Conservation (phyloP, 2,113 vertebrate species). For the Mormyrus iriodes region DNA sequence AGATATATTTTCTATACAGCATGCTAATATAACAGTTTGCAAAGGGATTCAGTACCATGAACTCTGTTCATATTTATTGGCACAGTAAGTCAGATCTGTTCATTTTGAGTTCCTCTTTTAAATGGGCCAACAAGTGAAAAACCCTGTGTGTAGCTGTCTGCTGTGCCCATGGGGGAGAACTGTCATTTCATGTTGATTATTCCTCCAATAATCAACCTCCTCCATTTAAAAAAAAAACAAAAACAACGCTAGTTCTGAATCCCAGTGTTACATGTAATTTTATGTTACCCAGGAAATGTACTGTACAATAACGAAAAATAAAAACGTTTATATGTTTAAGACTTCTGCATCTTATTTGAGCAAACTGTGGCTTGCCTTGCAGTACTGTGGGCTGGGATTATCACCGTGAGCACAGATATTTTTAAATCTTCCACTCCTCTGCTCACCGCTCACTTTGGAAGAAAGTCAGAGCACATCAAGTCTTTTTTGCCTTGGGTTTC, state of each 20-base stretch:
- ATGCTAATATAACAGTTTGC: background rate
- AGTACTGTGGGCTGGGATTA: conserved; percentile 8
- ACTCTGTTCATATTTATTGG: conserved; percentile 1
- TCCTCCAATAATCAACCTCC: background rate
- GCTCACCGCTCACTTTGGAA: conserved; percentile 25
- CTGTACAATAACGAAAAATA: background rate
- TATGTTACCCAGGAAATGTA: background rate
- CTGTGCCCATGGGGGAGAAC: background rate
- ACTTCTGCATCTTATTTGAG: background rate
- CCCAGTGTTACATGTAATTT: background rate
- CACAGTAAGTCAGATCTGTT: background rate
- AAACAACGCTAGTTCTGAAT: background rate
- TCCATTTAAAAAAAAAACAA: background rate
- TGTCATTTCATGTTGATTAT: background rate
- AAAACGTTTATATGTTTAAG: background rate
- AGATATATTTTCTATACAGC: background rate
- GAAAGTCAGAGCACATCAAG: conserved; percentile 36
- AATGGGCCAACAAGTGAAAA: background rate
- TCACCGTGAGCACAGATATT: conserved; percentile 17
- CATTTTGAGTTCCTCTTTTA: background rate
- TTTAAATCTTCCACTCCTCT: conserved; percentile 18
- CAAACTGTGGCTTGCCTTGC: background rate
- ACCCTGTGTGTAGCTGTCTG: background rate
- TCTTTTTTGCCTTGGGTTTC: conserved; percentile 42
- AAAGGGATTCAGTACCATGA: background rate